These are phyloP conservation scores for Anguilla anguilla DNA, from an alignment of 2,797 vertebrate genomes.

Conservation along the genomic window DNA sequence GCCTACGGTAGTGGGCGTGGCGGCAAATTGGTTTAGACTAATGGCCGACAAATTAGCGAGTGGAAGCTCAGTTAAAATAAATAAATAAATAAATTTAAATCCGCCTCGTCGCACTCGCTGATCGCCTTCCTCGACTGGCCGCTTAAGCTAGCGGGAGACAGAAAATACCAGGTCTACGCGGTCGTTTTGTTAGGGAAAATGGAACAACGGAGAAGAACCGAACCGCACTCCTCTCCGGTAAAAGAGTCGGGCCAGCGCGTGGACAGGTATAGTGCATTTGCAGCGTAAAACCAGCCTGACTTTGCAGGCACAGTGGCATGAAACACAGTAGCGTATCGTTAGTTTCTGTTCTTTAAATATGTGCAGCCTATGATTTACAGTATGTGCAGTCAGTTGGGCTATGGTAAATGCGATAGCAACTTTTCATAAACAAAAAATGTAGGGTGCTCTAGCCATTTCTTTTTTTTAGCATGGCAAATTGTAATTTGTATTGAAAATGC, in stretches of 20 bases:
- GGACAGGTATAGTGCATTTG: neutral
- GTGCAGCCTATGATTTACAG: neutral
- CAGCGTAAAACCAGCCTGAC: neutral
- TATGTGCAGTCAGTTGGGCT: neutral
- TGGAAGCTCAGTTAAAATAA: neutral
- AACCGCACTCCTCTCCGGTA: neutral
- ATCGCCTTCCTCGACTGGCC: neutral
- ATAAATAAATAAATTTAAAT: no score
- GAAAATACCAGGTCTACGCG: no score
- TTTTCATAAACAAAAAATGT: neutral
- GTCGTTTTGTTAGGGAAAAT: neutral
- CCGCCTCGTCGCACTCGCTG: neutral
- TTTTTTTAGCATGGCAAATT: neutral
- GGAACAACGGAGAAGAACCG: neutral
- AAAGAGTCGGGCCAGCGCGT: neutral
- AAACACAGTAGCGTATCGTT: neutral
- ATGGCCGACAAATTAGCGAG: constrained; percentile 9
- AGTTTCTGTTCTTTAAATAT: neutral
- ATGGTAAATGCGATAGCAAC: neutral
- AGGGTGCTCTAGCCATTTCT: neutral
- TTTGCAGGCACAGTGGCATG: neutral
- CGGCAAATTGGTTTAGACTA: constrained; percentile 21
- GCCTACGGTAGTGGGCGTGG: neutral
- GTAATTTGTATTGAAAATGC: neutral
- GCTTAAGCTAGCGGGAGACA: neutral